Evolutionary conservation across 2,888 invertebrate genomes (phyloP).

Genomic region (Unio pictorum): DNA sequence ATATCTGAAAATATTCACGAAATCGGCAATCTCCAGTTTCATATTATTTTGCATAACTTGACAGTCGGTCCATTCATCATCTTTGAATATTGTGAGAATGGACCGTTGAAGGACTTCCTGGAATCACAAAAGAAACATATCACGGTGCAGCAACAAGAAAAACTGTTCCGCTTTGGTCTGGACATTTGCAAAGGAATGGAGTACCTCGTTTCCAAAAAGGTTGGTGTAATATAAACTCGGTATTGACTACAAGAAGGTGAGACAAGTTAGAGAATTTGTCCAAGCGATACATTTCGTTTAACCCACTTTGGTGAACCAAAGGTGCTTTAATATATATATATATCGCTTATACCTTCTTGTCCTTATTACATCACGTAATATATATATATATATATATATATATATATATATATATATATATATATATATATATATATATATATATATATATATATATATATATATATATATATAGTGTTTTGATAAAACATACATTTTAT

Average conservation of each 20-base stretch:
- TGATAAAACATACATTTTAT: too few relatives aligned
- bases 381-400: too few relatives aligned
- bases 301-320: too few relatives aligned
- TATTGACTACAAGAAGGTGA: not conserved
- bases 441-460: too few relatives aligned
- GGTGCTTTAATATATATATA: too few relatives aligned
- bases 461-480: too few relatives aligned
- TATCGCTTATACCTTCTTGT: too few relatives aligned
- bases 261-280: not conserved
- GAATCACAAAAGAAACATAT: slow-evolving; percentile 12
- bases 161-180: slow-evolving; percentile 31
- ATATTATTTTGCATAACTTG: not conserved
- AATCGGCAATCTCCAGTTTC: not conserved
- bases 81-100: slow-evolving; percentile 43
- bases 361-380: too few relatives aligned
- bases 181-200: slow-evolving; percentile 45
- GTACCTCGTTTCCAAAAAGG: slow-evolving; percentile 36
- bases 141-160: slow-evolving; percentile 32
- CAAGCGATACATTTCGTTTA: too few relatives aligned
- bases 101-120: slow-evolving; percentile 43
- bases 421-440: too few relatives aligned
- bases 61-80: slow-evolving; percentile 47
- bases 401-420: too few relatives aligned
- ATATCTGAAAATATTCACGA: too few relatives aligned
- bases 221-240: slow-evolving; percentile 1